Percentiles rank a stretch among this genome's conserved stretches.
phyloP scores from a whole-genome alignment of 2,888 invertebrate genomes.

The Drosophila quasianomalipes region DNA sequence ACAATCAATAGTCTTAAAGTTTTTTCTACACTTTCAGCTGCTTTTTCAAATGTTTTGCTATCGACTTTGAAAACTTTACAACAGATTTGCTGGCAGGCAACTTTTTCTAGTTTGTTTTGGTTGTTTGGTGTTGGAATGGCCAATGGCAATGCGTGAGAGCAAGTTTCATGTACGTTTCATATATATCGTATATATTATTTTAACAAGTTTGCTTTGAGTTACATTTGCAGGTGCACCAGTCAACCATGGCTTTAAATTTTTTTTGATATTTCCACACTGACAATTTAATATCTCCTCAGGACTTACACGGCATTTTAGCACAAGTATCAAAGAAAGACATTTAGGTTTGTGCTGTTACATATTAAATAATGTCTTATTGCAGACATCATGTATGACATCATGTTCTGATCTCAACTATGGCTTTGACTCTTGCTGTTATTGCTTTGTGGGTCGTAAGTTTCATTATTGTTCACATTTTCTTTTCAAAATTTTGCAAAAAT shows the following conservation, averaged over 20 bases:
- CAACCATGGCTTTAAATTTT: background rate
- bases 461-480: background rate
- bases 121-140: background rate
- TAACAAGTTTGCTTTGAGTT: background rate
- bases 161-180: background rate
- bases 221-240: background rate
- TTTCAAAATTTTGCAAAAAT: background rate
- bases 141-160: constrained; percentile 9
- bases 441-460: background rate
- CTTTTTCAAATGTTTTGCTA: constrained; percentile 41
- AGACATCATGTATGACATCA: background rate
- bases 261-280: background rate
- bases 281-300: background rate
- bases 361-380: background rate
- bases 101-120: constrained; percentile 14
- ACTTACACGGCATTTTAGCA: background rate
- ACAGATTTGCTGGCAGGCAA: constrained; percentile 19
- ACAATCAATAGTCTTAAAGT: constrained; percentile 62
- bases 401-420: background rate
- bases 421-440: background rate
- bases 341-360: background rate
- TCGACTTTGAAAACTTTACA: constrained; percentile 55
- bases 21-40: constrained; percentile 19
- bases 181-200: background rate
- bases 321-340: background rate